A percentile compares a stretch with the other conserved stretches of the same genome.
Evolutionary conservation across 2,797 vertebrate species (phyloP).

Genomic region (Harpagifer antarcticus): DNA sequence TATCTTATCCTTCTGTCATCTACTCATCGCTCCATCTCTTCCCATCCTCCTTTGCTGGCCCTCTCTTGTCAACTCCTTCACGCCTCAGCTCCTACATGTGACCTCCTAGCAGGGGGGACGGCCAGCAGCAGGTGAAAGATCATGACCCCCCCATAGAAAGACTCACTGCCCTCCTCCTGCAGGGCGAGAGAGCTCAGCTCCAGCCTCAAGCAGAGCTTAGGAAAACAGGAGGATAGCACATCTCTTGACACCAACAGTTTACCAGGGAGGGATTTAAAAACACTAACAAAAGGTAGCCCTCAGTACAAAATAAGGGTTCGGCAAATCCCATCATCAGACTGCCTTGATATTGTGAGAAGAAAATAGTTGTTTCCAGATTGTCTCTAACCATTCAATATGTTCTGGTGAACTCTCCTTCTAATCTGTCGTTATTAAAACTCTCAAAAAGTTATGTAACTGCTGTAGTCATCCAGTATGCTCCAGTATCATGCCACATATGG

Average conservation of each 20-base stretch:
- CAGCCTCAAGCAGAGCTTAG: slow-evolving; percentile 52
- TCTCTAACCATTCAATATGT: not conserved
- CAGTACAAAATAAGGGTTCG: slow-evolving; percentile 1
- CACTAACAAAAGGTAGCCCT: slow-evolving; percentile 11
- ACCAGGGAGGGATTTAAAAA: slow-evolving; percentile 32
- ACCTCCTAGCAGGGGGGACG: slow-evolving; percentile 63
- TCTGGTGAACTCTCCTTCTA: slow-evolving; percentile 1
- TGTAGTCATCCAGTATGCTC: slow-evolving; percentile 30
- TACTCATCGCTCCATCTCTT: not conserved
- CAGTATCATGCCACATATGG: slow-evolving; percentile 44
- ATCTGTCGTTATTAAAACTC: not conserved
- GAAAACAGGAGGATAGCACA: slow-evolving; percentile 47
- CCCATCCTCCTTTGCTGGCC: slow-evolving; percentile 24
- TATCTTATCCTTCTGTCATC: not conserved
- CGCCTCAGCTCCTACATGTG: slow-evolving; percentile 65
- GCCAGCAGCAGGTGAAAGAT: slow-evolving; percentile 78
- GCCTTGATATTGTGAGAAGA: not conserved
- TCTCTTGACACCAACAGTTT: slow-evolving; percentile 47
- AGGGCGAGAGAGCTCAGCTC: slow-evolving; percentile 38
- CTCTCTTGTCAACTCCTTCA: slow-evolving; percentile 57
- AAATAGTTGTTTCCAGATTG: not conserved
- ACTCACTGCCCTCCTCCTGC: slow-evolving; percentile 22
- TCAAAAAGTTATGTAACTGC: slow-evolving; percentile 1
- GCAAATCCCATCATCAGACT: slow-evolving; percentile 18
- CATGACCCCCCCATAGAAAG: slow-evolving; percentile 67